phyloP scores from a whole-genome alignment of 92 coral and sea anemone species.

The Nematostella vectensis region DNA sequence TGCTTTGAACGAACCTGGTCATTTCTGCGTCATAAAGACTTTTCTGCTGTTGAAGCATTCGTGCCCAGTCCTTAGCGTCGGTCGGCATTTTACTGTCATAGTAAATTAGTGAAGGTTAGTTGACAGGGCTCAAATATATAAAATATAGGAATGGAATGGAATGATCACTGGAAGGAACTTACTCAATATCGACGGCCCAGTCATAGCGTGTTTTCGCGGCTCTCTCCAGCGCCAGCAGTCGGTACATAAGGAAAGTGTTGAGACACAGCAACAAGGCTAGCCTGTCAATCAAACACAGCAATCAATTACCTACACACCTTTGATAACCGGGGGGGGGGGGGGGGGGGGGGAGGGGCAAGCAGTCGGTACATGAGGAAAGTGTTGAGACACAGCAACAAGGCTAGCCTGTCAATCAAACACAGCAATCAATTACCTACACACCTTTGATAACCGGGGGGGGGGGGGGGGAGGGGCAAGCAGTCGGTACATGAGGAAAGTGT shows the following conservation, averaged over 20 bases:
- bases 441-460: no score
- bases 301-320: background rate
- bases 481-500: constrained; percentile 72
- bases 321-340: no score
- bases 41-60: constrained; percentile 72
- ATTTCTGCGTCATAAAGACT: constrained; percentile 56
- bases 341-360: no score
- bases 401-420: constrained; percentile 35
- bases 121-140: background rate
- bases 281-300: constrained; percentile 22
- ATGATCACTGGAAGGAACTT: constrained; percentile 9
- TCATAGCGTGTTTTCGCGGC: constrained; percentile 43
- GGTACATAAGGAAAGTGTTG: constrained; percentile 69
- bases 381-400: constrained; percentile 57
- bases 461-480: constrained; percentile 63
- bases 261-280: constrained; percentile 50
- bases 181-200: constrained; percentile 44
- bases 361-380: constrained; percentile 72
- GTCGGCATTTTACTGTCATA: constrained; percentile 65
- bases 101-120: background rate
- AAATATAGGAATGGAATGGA: no score
- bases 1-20: constrained; percentile 72
- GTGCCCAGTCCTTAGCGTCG: constrained; percentile 70
- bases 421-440: background rate
- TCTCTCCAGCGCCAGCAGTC: constrained; percentile 72